A percentile compares a stretch with the other conserved stretches of the same genome.
Evolutionary conservation across 2,888 invertebrate genomes (phyloP).

Genomic region (Orthonychiurus folsomi): DNA sequence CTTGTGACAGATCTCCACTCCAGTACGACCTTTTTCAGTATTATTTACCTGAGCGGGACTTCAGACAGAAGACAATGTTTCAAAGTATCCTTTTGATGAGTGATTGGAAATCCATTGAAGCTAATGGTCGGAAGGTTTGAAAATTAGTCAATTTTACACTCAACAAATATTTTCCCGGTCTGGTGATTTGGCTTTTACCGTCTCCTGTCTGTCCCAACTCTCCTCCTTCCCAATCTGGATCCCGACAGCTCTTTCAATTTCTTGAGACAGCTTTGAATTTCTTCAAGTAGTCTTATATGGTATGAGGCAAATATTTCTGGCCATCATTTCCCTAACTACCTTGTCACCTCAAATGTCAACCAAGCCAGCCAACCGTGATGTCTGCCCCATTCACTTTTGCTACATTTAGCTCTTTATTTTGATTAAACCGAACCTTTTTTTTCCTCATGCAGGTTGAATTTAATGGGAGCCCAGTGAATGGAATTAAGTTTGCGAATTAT

Average conservation of each 20-base stretch:
- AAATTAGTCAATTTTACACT: too few species aligned
- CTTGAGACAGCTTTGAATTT: too few species aligned
- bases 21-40: slow-evolving; percentile 54
- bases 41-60: slow-evolving; percentile 54
- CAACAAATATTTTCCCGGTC: too few species aligned
- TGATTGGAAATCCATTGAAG: slow-evolving; percentile 50
- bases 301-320: too few species aligned
- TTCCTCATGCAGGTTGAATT: slow-evolving; percentile 29
- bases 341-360: neutral
- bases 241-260: too few species aligned
- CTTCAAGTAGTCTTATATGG: too few species aligned
- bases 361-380: too few species aligned
- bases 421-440: too few species aligned
- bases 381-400: too few species aligned
- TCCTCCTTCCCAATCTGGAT: too few species aligned
- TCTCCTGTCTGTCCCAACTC: neutral
- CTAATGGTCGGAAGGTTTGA: slow-evolving; percentile 47
- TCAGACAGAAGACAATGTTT: slow-evolving; percentile 53
- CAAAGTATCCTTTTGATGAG: slow-evolving; percentile 54
- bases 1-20: slow-evolving; percentile 43
- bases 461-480: slow-evolving; percentile 35
- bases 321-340: neutral
- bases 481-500: slow-evolving; percentile 39
- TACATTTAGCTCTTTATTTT: too few species aligned
- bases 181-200: too few species aligned